Evolutionary conservation across 2,113 vertebrate species (phyloP).

Genomic region (Mobula hypostoma): DNA sequence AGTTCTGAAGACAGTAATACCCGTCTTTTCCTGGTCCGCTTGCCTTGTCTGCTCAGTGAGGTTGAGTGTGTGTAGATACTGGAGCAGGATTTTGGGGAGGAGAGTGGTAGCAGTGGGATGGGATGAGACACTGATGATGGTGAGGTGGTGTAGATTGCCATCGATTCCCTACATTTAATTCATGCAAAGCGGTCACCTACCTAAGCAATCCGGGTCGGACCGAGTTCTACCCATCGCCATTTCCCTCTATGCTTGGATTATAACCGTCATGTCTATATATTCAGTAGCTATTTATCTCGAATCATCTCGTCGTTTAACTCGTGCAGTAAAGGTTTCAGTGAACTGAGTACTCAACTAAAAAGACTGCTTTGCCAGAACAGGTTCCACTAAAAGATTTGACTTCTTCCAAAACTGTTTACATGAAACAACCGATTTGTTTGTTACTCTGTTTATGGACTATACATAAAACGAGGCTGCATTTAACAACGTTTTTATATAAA

Average conservation of each 20-base stretch:
- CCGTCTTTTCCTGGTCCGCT: background rate
- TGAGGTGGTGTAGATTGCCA: background rate
- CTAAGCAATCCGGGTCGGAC: background rate
- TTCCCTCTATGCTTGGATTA: background rate
- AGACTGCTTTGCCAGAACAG: background rate
- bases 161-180: background rate
- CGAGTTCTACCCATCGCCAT: background rate
- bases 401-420: conserved; percentile 15
- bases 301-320: background rate
- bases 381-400: background rate
- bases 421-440: background rate
- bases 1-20: background rate
- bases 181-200: background rate
- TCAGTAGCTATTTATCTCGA: background rate
- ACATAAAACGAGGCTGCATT: background rate
- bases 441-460: background rate
- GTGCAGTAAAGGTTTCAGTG: background rate
- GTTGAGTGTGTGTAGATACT: too few species aligned
- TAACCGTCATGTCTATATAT: background rate
- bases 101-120: too few species aligned
- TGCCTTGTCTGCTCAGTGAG: background rate
- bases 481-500: conserved; percentile 12
- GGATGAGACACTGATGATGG: too few species aligned
- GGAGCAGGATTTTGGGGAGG: too few species aligned
- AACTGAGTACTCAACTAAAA: too few species aligned